Evolutionary conservation across 2,113 vertebrate species (phyloP).

Genomic region (Daboia siamensis): DNA sequence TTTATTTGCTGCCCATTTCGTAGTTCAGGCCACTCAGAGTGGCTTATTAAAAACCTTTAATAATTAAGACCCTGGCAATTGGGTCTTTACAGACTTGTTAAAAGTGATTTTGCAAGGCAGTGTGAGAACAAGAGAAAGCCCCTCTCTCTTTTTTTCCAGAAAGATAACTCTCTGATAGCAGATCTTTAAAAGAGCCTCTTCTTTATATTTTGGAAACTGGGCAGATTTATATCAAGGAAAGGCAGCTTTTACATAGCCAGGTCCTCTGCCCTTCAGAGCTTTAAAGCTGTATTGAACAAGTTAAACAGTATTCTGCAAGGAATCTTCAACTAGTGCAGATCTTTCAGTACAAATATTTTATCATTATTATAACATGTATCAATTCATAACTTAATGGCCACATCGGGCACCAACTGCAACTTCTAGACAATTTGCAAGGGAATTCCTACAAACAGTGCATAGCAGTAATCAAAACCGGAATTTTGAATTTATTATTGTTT

Average conservation of each 20-base stretch:
- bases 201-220: neutral
- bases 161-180: neutral
- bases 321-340: neutral
- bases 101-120: neutral
- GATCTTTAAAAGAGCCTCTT: neutral
- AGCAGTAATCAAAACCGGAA: neutral
- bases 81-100: neutral
- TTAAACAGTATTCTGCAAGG: neutral
- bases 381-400: neutral
- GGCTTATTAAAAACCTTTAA: neutral
- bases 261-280: neutral
- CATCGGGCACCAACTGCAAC: neutral
- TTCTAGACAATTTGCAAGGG: neutral
- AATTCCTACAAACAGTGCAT: neutral
- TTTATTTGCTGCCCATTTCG: neutral
- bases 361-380: neutral
- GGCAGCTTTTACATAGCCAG: neutral
- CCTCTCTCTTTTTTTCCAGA: neutral
- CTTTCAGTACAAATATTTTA: neutral
- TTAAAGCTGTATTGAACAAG: neutral
- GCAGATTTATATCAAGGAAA: neutral
- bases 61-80: no score
- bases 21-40: no score
- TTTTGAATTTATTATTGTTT: neutral
- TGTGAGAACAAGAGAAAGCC: neutral